Conservation (phyloP, 2,113 vertebrate genomes). For the Elanus axillaris region DNA sequence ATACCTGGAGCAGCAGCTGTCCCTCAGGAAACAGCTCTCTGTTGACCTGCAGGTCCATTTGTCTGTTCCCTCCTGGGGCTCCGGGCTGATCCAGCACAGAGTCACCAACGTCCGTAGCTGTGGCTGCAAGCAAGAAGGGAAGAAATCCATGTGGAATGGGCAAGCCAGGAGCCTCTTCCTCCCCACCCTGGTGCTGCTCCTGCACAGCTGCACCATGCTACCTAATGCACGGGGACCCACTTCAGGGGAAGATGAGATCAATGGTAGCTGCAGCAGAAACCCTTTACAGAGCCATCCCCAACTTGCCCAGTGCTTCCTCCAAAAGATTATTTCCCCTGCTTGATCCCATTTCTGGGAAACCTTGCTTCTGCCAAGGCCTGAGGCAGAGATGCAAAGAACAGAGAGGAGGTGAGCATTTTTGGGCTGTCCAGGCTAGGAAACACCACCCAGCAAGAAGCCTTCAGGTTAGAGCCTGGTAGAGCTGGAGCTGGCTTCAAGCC, state of each 20-base stretch:
- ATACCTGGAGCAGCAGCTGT: slow-evolving; percentile 81
- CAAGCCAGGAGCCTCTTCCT: neutral
- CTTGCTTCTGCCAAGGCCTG: neutral
- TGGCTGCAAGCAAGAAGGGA: slow-evolving; percentile 53
- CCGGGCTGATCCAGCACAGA: neutral
- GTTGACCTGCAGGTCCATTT: neutral
- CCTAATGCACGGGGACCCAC: rapidly evolving
- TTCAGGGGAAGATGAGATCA: neutral
- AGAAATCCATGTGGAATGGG: neutral
- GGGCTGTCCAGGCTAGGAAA: neutral
- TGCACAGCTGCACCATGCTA: neutral
- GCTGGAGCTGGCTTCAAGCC: neutral
- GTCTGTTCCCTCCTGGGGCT: slow-evolving; percentile 1
- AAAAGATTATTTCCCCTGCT: neutral
- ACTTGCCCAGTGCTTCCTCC: neutral
- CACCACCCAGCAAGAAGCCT: neutral
- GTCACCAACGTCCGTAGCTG: slow-evolving; percentile 34
- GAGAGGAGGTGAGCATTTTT: neutral
- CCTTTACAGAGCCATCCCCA: neutral
- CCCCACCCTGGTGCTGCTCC: neutral
- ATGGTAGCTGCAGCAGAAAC: neutral
- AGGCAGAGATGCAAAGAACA: neutral
- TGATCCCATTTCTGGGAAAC: neutral
- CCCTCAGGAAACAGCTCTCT: slow-evolving; percentile 75
- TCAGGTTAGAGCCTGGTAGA: neutral